These are phyloP conservation scores for Druon quercuslanigerum DNA, from an alignment of 1,140 invertebrate genomes.

Conservation along the genomic window DNA sequence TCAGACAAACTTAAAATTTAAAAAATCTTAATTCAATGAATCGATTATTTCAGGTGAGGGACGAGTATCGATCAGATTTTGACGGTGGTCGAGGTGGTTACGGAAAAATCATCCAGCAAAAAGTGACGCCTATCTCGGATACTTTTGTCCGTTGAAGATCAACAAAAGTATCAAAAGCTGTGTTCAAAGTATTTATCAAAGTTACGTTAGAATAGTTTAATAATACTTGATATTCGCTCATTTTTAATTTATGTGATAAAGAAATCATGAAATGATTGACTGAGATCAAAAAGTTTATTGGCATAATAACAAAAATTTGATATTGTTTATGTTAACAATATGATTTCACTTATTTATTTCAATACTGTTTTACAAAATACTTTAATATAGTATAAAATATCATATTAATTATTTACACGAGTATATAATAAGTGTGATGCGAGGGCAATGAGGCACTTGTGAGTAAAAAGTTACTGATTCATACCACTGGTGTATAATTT, in stretches of 20 bases:
- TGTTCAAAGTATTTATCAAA: no score
- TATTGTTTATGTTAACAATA: not conserved
- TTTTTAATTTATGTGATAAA: no score
- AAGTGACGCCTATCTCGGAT: slow-evolving; percentile 76
- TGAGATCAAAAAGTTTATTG: no score
- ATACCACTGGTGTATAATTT: not conserved
- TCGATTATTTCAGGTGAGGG: slow-evolving; percentile 84
- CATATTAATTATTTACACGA: slow-evolving; percentile 13
- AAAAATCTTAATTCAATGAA: no score
- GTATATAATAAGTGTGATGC: not conserved
- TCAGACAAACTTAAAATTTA: no score
- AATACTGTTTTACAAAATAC: slow-evolving; percentile 1
- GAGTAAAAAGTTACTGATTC: not conserved
- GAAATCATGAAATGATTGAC: no score
- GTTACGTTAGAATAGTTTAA: no score
- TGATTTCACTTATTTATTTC: not conserved
- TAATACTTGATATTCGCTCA: no score
- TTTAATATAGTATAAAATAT: not conserved
- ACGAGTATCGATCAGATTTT: slow-evolving; percentile 98
- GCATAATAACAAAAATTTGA: no score
- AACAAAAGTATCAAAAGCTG: not conserved
- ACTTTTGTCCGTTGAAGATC: slow-evolving; percentile 53
- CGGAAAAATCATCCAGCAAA: slow-evolving; percentile 94
- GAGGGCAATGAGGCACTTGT: slow-evolving; percentile 7
- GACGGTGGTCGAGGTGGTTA: slow-evolving; percentile 97